Base-by-base conservation (phyloP, 2,113 vertebrate species). In the Peromyscus maniculatus region DNA sequence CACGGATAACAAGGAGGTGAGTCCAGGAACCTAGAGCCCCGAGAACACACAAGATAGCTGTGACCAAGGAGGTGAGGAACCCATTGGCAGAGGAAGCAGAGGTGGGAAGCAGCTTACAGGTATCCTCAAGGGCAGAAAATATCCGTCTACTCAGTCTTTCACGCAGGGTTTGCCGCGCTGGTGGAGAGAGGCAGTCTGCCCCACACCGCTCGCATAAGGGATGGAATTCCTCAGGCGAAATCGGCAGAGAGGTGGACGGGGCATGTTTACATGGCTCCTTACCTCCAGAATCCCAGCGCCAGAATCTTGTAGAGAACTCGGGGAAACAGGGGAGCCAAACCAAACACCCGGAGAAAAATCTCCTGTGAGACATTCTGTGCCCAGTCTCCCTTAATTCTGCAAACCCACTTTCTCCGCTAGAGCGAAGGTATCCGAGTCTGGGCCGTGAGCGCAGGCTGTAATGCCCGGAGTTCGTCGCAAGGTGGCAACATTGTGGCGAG, bases 401-500 rank as follows among this genome's bases (percentile, higher is more conserved):
- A 52, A 87, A 74, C 39, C 19, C 67, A 24, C 78, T 89, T 80
- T 64, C 16, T 69, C 64, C 12, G 15, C 10, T 11, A 71, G 17
- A 71, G 13, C 82, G 10, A 11, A 52, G 4, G 74, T 17, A 12
- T 28, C 13, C 4, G 10, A 13, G 43, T 66, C 67, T 19, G 33
- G 82, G 36, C 84, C 91, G 55, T 21, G 2, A 10, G 36, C 6
- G 3, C 6, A 77, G 26, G 5, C 52, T 97, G 96, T 94, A 94
- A 94, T 97, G 79, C 69, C 80, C 4, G 8, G 49, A 79, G 64
- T 67, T 9, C 0, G 10, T 84, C 98, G 72, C 98, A 78, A 97
- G 98, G 97, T 98, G 98, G 97, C 98, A 97, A 97, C 95, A 28
- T 98, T 97, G 98, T 62, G 97, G 97, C 94, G 89, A 92, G 96